Conservation (phyloP, 2,797 vertebrate species). For the Kryptopterus vitreolus region DNA sequence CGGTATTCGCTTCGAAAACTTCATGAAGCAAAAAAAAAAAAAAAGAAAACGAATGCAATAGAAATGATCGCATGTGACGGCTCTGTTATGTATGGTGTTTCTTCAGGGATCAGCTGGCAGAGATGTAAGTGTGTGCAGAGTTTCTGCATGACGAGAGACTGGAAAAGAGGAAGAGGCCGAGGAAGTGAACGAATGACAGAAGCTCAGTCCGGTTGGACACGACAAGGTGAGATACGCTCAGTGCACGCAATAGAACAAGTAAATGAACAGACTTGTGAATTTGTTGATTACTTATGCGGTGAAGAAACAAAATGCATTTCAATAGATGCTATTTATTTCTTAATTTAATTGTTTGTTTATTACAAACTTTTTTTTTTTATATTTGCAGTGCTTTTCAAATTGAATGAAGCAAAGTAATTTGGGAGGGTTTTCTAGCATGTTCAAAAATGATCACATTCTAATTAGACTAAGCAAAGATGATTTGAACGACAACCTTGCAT, state of each 20-base stretch:
- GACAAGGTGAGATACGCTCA: constrained; percentile 63
- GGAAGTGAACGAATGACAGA: constrained; percentile 51
- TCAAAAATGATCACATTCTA: not conserved
- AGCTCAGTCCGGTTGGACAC: constrained; percentile 38
- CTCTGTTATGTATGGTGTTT: constrained; percentile 58
- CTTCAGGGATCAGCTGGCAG: constrained; percentile 65
- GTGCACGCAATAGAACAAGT: not conserved
- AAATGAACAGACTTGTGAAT: no score
- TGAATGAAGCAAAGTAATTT: not conserved
- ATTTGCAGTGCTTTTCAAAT: not conserved
- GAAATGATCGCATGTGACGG: constrained; percentile 32
- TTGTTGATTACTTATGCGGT: not conserved
- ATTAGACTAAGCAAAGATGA: not conserved
- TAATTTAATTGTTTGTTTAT: no score
- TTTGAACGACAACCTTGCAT: not conserved
- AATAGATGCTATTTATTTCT: not conserved
- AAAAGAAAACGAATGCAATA: not conserved
- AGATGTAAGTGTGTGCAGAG: constrained; percentile 54
- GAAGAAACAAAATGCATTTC: not conserved
- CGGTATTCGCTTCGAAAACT: constrained; percentile 30
- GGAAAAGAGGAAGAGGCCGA: constrained; percentile 53
- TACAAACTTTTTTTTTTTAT: no score
- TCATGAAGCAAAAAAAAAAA: not conserved
- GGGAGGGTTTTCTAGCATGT: not conserved
- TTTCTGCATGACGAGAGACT: constrained; percentile 30